These are phyloP conservation scores for Pseudochaenichthys georgianus DNA, from an alignment of 2,797 vertebrate genomes.

Conservation along the genomic window DNA sequence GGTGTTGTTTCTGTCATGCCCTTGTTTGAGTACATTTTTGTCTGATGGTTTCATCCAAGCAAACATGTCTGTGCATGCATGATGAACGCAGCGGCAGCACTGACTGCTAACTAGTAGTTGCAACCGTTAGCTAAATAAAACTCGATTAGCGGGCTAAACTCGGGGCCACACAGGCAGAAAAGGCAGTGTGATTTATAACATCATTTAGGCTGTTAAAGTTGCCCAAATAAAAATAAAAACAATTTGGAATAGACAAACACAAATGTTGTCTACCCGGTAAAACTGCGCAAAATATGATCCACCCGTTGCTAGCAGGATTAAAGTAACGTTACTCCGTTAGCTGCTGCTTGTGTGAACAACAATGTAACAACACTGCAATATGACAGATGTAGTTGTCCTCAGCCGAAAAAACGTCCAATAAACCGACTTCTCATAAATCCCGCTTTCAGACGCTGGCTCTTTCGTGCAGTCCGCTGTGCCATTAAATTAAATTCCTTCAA, in stretches of 20 bases:
- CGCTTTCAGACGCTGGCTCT: constrained; percentile 37
- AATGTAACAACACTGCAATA: not conserved
- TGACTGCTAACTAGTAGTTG: constrained; percentile 10
- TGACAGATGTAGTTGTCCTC: not conserved
- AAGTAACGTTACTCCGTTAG: not conserved
- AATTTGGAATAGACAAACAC: not conserved
- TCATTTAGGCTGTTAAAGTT: not conserved
- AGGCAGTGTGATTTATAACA: constrained; percentile 13
- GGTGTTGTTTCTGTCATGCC: constrained; percentile 32
- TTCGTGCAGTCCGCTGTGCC: constrained; percentile 47
- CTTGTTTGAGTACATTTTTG: constrained; percentile 37
- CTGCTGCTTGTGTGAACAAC: constrained; percentile 21
- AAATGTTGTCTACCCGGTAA: not conserved
- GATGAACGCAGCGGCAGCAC: constrained; percentile 41
- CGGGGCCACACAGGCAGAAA: constrained; percentile 30
- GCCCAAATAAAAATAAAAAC: not conserved
- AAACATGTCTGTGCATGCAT: constrained; percentile 68
- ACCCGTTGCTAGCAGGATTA: constrained; percentile 6
- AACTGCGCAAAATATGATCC: constrained; percentile 13
- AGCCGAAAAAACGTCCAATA: constrained; percentile 17
- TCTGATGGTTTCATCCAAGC: constrained; percentile 43
- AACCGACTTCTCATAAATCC: constrained; percentile 39
- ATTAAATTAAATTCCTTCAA: constrained; percentile 59
- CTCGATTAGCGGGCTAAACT: constrained; percentile 63
- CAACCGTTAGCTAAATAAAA: constrained; percentile 50